Evolutionary conservation across 2,113 vertebrate species (phyloP), one percentile per base, ranked within the genome.

Genomic region (Malurus cyaneus): DNA sequence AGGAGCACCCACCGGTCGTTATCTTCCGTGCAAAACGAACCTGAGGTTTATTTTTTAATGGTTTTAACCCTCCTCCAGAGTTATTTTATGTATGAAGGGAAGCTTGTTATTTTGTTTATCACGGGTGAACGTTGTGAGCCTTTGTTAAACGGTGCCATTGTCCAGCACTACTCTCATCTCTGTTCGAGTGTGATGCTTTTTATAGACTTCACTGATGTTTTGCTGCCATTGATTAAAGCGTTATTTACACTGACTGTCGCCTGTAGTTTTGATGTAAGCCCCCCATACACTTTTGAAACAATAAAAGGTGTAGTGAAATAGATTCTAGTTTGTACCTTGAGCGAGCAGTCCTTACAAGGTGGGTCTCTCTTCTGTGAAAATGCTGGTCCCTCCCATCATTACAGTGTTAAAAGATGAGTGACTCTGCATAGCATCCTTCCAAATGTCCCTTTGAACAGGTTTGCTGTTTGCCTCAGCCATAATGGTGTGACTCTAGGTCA

Each of bases 151-250:
- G 69, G 66, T 95, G 31, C 36, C 94, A 36, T 94, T 96, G 97
- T 97, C 95, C 96, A 96, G 94, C 87, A 90, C 95, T 78, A 53
- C 57, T 50, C 29, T 94, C 61, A 61, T 96, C 72, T 98, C 96
- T 97, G 95, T 97, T 85, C 56, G 93, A 89, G 88, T 82, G 79
- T 96, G 91, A 96, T 93, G 94, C 93, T 97, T 98, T 97, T 96
- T 86, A 96, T 90, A 97, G 93, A 97, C 64, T 92, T 94, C 79
- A 92, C 88, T 92, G 93, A 93, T 97, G 94, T 96, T 97, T 96
- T 97, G 88, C 95, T 97, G 97, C 97, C 97, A 95, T 83, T 97
- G 83, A 98, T 98, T 98, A 98, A 98, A 98, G 78, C 93, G 73
- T 96, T 98, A 98, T 98, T 98, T 98, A 98, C 97, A 96, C 93